These are phyloP conservation scores for Catharus minimus DNA, from an alignment of 2,113 vertebrate genomes.

Conservation along the genomic window DNA sequence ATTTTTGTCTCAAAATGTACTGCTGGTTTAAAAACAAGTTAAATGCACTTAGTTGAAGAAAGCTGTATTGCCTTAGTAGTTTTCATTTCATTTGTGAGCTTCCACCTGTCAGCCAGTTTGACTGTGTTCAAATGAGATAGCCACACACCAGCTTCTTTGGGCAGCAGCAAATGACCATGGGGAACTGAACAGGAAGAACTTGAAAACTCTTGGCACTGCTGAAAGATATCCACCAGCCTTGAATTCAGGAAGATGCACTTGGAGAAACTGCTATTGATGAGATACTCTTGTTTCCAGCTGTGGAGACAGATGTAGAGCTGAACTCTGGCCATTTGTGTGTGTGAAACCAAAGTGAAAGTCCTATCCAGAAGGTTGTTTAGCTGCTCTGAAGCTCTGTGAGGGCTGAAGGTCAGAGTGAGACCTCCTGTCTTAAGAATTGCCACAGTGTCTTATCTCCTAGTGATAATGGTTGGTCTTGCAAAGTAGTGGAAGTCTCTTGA, in stretches of 20 bases:
- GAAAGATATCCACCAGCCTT: not conserved
- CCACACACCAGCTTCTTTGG: not conserved
- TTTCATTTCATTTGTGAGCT: conserved; percentile 9
- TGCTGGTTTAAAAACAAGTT: conserved; percentile 35
- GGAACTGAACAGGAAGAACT: not conserved
- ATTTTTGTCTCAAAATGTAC: conserved; percentile 46
- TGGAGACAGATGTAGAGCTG: not conserved
- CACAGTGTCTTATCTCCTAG: not conserved
- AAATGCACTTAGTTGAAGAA: conserved; percentile 57
- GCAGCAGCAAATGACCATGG: not conserved
- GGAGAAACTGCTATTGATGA: not conserved
- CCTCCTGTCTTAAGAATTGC: not conserved
- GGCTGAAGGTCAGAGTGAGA: not conserved
- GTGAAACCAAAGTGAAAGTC: not conserved
- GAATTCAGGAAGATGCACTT: not conserved
- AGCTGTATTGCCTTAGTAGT: conserved; percentile 4
- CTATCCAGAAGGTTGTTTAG: not conserved
- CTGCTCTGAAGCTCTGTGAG: not conserved
- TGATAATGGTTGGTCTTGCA: not conserved
- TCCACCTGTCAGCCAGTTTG: conserved; percentile 16
- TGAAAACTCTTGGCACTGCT: not conserved
- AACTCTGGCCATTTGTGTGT: not conserved
- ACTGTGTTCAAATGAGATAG: not conserved
- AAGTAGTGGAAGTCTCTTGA: not conserved
- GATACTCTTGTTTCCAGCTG: not conserved